Conservation (phyloP, 2,113 vertebrate species). For the Mionectes macconnelli region DNA sequence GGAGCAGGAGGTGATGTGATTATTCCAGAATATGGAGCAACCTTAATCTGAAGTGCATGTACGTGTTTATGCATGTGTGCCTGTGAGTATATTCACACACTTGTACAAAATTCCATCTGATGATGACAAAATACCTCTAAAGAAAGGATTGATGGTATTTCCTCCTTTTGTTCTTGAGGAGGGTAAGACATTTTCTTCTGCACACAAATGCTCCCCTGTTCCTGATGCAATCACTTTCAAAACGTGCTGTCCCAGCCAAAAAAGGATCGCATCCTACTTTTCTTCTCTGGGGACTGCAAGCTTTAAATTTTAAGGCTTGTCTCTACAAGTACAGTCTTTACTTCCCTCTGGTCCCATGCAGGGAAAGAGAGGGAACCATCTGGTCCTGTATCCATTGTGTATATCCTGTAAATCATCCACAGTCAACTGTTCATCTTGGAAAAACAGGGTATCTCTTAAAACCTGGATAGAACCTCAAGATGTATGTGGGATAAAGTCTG, state of each 20-base stretch:
- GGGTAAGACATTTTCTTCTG: not conserved
- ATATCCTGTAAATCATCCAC: not conserved
- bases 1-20: not conserved
- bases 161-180: slow-evolving; percentile 55
- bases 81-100: not conserved
- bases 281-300: not conserved
- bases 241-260: slow-evolving; percentile 26
- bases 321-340: not conserved
- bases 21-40: not conserved
- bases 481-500: too few relatives aligned
- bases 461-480: not conserved
- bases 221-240: slow-evolving; percentile 20
- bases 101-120: slow-evolving; percentile 13
- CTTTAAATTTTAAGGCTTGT: not conserved
- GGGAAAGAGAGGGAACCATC: not conserved
- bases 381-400: not conserved
- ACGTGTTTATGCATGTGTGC: not conserved
- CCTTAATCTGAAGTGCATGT: not conserved
- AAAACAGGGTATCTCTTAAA: not conserved
- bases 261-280: slow-evolving; percentile 7
- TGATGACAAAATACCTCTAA: slow-evolving; percentile 12
- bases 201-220: not conserved
- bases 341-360: not conserved
- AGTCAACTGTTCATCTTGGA: not conserved
- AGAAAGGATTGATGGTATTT: slow-evolving; percentile 45